Base-by-base conservation (phyloP, 2,113 vertebrate genomes). In the Galeopterus variegatus region DNA sequence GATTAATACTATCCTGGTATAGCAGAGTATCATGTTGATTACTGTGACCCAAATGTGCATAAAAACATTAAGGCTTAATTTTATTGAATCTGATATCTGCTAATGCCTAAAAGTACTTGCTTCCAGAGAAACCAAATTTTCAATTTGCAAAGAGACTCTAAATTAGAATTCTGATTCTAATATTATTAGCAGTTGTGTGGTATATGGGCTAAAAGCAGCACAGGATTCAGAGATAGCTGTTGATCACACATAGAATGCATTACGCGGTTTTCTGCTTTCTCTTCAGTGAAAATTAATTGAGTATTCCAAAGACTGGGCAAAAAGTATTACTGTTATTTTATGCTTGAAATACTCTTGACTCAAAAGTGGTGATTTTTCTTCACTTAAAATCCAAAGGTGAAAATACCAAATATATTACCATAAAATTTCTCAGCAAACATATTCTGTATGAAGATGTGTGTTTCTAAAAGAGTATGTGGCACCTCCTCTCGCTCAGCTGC, bases 41-140 rank as follows among this genome's bases (percentile, higher is more conserved):
- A 31, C 33, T 80, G 1, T 50, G n/a, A 65, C 54, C 70, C 75
- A 87, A 45, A 81, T 79, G 45, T 93, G 54, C 82, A 31, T 85
- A 56, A 72, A 95, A 92, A 87, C n/a, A 24, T 65, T 84, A 87
- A 81, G 70, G 24, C 58, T 95, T 86, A 23, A 93, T 83, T 94
- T 89, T 41, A 89, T 76, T 87, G 81, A 87, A 76, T 77, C 13
- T 48, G 13, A 19, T 91, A 62, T 62, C 72, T 90, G 45, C 23
- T 62, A 50, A 85, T 93, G 82, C 52, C 26, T 28, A 52, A 85
- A 85, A 85, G 26, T 15, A 64, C 81, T 72, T 88, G 62, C 33
- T 64, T 73, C 50, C 54, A 95, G 85, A 81, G 60, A 64, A 88
- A 41, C 31, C 50, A 79, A n/a, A 67, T 81, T 90, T 96, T 88